A percentile compares a stretch with the other conserved stretches of the same genome.
Conservation (phyloP, 2,113 vertebrate species). For the Typhlomys cinereus region DNA sequence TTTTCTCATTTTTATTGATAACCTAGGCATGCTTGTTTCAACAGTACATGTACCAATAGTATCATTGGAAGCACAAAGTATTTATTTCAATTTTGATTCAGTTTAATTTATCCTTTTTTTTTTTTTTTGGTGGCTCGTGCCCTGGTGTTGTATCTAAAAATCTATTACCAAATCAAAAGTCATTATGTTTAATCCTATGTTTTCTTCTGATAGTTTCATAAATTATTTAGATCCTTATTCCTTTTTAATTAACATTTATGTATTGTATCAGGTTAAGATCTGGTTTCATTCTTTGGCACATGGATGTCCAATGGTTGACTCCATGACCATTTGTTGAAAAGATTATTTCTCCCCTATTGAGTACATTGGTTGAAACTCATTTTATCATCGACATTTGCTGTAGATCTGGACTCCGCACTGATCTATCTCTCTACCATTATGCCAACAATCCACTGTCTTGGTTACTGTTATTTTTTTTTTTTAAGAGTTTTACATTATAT, state of each 20-base stretch:
- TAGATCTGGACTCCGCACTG: neutral
- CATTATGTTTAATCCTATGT: neutral
- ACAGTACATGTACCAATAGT: too few relatives aligned
- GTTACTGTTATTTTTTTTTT: too few relatives aligned
- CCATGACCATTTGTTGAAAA: neutral
- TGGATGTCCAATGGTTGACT: neutral
- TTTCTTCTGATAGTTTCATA: conserved; percentile 1
- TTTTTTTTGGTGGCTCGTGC: neutral
- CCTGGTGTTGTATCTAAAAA: neutral
- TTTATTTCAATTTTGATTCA: conserved; percentile 43
- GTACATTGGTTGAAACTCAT: neutral
- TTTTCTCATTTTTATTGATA: neutral
- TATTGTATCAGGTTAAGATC: neutral
- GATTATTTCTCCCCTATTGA: neutral
- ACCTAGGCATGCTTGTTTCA: too few relatives aligned
- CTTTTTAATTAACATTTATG: neutral
- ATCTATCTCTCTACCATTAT: neutral
- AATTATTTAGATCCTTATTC: neutral
- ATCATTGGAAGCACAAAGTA: neutral
- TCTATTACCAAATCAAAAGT: neutral
- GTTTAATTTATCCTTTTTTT: neutral
- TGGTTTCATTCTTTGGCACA: neutral
- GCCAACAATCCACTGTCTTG: neutral
- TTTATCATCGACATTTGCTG: neutral
- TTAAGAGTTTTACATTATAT: neutral